Percentiles rank a stretch among this genome's conserved stretches.
Evolutionary conservation across 1,140 invertebrate species (phyloP).

Genomic region (Maconellicoccus hirsutus): DNA sequence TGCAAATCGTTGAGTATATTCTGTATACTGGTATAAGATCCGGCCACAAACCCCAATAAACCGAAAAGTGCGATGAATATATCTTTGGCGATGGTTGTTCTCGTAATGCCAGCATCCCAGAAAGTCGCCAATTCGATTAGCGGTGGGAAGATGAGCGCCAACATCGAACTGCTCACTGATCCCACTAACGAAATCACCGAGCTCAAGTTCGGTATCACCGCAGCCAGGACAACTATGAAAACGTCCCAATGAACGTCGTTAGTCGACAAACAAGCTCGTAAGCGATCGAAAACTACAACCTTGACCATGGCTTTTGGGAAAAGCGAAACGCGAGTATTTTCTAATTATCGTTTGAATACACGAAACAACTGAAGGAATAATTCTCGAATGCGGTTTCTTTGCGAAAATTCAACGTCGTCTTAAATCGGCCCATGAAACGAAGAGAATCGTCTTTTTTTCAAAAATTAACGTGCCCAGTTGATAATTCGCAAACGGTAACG

Average conservation of each 20-base stretch:
- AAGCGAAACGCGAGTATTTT: too few species aligned
- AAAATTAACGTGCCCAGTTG: too few species aligned
- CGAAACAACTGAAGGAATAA: too few species aligned
- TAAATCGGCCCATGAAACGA: too few species aligned
- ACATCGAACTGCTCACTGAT: conserved; percentile 73
- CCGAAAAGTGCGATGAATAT: conserved; percentile 58
- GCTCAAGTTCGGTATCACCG: conserved; percentile 72
- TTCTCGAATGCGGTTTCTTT: too few species aligned
- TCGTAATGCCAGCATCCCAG: conserved; percentile 51
- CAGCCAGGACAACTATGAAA: conserved; percentile 61
- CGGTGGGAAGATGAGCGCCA: conserved; percentile 84
- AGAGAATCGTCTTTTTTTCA: too few species aligned
- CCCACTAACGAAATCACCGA: conserved; percentile 84
- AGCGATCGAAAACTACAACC: not conserved
- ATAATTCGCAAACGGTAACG: too few species aligned
- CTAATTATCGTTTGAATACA: too few species aligned
- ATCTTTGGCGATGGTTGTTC: conserved; percentile 56
- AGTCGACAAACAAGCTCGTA: conserved; percentile 21
- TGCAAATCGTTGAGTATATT: conserved; percentile 43
- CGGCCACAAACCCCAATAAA: conserved; percentile 59
- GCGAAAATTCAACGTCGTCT: too few species aligned
- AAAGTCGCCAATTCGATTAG: conserved; percentile 77
- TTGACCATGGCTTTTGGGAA: too few species aligned
- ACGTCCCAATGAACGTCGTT: not conserved
- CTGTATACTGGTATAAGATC: conserved; percentile 61